Percentiles rank a stretch among this genome's conserved stretches.
phyloP scores from a whole-genome alignment of 2,113 vertebrate genomes.

The Microcebus griseorufus region DNA sequence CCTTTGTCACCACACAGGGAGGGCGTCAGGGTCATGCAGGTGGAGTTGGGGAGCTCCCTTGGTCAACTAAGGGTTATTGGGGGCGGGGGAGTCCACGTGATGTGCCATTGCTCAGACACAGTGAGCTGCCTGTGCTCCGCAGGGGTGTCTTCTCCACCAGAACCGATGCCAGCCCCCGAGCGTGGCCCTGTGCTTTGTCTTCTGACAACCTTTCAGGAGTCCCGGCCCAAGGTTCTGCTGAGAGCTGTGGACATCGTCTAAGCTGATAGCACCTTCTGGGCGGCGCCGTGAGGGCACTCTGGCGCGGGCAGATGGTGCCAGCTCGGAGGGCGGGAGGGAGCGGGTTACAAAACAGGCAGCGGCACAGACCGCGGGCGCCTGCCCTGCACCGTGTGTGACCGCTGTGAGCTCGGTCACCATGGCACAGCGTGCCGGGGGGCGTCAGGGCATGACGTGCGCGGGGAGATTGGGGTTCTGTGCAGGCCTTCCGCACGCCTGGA shows the following conservation, averaged over 20 bases:
- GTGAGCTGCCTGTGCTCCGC: background rate
- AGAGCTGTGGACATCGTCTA: background rate
- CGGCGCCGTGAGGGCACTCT: background rate
- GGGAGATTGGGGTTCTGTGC: conserved; percentile 60
- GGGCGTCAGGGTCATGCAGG: background rate
- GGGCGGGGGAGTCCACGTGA: accelerated
- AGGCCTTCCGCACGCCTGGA: conserved; percentile 7
- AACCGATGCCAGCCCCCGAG: background rate
- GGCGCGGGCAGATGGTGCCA: conserved; percentile 59
- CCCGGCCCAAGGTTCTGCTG: background rate
- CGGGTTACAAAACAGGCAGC: conserved; percentile 57
- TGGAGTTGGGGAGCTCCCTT: background rate
- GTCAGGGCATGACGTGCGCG: conserved; percentile 61
- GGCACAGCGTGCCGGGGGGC: conserved; percentile 70
- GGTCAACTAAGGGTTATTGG: background rate
- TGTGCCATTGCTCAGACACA: background rate
- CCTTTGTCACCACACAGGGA: background rate
- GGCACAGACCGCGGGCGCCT: conserved; percentile 80
- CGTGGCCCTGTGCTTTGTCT: background rate
- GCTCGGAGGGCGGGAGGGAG: conserved; percentile 56
- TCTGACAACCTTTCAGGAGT: background rate
- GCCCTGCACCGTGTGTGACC: conserved; percentile 81
- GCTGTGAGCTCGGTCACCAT: conserved; percentile 83
- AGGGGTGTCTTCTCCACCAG: background rate
- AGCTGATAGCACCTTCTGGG: background rate